A percentile compares a stretch with the other conserved stretches of the same genome.
These are phyloP conservation scores for Varroa destructor DNA, from an alignment of 1,140 invertebrate genomes.

Conservation along the genomic window DNA sequence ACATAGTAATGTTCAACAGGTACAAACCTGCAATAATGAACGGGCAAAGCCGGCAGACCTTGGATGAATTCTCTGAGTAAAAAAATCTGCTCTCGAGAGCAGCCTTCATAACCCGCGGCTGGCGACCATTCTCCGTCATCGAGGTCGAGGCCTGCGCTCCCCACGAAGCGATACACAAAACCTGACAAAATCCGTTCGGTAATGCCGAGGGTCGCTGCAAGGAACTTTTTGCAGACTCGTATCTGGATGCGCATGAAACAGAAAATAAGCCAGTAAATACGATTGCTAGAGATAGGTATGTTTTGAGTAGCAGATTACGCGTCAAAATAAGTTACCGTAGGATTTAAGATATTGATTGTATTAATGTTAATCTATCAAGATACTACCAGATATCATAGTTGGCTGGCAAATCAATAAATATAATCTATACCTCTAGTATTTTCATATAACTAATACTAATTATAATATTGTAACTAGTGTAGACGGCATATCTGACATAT, in stretches of 20 bases:
- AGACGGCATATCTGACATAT: no score
- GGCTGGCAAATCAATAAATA: no score
- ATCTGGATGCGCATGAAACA: conserved; percentile 1
- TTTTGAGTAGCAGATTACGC: no score
- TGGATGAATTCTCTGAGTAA: conserved; percentile 15
- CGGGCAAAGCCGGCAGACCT: not conserved
- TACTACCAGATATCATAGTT: no score
- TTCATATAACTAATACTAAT: no score
- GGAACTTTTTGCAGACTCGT: conserved; percentile 23
- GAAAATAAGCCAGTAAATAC: not conserved
- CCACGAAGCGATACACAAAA: conserved; percentile 22
- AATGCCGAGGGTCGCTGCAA: conserved; percentile 20
- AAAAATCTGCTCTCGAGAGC: conserved; percentile 23
- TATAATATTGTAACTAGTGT: no score
- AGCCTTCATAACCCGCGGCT: conserved; percentile 14
- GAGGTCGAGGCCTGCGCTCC: conserved; percentile 5
- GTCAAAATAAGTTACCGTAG: no score
- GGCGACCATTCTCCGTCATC: conserved; percentile 23
- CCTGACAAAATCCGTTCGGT: conserved; percentile 24
- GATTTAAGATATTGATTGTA: no score
- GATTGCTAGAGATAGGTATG: no score
- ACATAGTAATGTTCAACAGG: not conserved
- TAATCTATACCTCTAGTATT: no score
- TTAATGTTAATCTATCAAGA: no score
- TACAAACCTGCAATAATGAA: conserved; percentile 14